Conservation (phyloP, 2,113 vertebrate species). For the Uria aalge region DNA sequence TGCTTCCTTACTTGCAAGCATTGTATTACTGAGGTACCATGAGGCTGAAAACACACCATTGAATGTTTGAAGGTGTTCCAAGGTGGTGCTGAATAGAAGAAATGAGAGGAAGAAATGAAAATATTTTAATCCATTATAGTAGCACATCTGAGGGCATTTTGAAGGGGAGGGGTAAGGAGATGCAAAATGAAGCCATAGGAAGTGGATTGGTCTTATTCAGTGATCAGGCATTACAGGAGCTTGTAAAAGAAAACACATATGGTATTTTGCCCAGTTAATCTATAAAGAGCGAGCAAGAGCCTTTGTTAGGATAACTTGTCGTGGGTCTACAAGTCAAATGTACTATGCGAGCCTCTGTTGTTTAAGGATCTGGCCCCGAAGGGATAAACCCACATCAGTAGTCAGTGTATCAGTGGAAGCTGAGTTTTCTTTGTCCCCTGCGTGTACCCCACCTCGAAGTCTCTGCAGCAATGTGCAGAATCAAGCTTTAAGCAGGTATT, state of each 20-base stretch:
- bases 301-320: not conserved
- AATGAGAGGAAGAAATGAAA: not conserved
- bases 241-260: not conserved
- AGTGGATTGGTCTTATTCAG: not conserved
- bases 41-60: not conserved
- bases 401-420: not conserved
- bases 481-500: not conserved
- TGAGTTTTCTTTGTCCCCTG: not conserved
- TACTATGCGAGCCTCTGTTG: not conserved
- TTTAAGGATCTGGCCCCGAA: not conserved
- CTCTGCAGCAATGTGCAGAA: not conserved
- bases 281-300: not conserved
- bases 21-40: not conserved
- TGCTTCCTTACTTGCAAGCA: not conserved
- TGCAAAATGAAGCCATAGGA: not conserved
- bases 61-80: not conserved
- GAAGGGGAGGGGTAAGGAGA: not conserved
- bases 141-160: not conserved
- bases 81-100: not conserved
- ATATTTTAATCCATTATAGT: not conserved
- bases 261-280: not conserved
- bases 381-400: not conserved
- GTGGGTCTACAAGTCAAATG: not conserved
- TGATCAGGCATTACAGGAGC: not conserved
- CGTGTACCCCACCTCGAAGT: not conserved